phyloP scores from a whole-genome alignment of 2,113 vertebrate species.

The Onychostoma macrolepis region DNA sequence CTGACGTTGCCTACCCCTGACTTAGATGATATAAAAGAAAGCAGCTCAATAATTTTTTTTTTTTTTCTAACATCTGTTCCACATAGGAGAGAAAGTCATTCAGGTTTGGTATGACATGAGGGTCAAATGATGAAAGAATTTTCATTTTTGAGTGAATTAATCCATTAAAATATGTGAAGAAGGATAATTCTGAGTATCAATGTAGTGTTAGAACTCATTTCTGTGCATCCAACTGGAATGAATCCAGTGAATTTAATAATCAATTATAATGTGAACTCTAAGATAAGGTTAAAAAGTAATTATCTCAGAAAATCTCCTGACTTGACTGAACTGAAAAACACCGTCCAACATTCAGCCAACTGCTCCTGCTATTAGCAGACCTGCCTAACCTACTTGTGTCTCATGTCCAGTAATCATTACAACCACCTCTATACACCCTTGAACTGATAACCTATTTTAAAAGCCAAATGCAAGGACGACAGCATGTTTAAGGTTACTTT shows the following conservation, averaged over 20 bases:
- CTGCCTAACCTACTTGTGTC: slow-evolving; percentile 27
- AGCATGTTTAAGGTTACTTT: neutral
- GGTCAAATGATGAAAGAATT: neutral
- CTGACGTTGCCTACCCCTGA: no score
- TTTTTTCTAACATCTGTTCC: neutral
- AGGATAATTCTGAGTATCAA: neutral
- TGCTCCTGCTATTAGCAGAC: neutral
- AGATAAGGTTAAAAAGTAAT: neutral
- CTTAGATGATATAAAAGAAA: neutral
- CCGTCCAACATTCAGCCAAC: neutral
- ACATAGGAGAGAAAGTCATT: neutral
- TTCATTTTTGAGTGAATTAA: neutral
- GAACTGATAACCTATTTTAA: slow-evolving; percentile 22
- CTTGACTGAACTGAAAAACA: neutral
- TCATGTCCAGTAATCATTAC: neutral
- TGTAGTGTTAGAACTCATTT: neutral
- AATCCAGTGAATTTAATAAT: neutral
- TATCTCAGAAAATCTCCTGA: neutral
- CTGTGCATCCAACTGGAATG: neutral
- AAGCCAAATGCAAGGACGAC: neutral
- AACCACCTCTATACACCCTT: neutral
- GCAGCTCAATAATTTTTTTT: neutral
- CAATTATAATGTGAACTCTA: neutral
- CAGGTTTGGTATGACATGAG: neutral
- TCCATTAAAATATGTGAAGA: neutral